phyloP scores from a whole-genome alignment of 2,113 vertebrate genomes.

The Phaetusa simplex region DNA sequence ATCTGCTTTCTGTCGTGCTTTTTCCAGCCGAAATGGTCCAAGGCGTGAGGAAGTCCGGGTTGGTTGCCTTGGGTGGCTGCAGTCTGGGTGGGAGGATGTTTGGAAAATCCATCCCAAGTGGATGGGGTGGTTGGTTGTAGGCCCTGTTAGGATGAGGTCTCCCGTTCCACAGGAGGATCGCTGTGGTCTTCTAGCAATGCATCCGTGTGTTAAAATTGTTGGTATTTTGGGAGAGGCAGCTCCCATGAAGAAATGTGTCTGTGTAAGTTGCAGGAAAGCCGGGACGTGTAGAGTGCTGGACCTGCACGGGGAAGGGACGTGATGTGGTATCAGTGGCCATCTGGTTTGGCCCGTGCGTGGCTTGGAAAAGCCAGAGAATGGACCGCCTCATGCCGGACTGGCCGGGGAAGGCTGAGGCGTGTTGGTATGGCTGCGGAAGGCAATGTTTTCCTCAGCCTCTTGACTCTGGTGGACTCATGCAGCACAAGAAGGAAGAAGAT shows the following conservation, averaged over 20 bases:
- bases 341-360: rapidly evolving
- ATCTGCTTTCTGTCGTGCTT: not conserved
- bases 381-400: rapidly evolving
- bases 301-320: rapidly evolving
- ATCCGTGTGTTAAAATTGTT: not conserved
- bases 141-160: not conserved
- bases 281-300: not conserved
- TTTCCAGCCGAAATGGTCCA: not conserved
- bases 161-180: not conserved
- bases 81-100: not conserved
- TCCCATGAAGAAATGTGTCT: not conserved
- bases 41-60: rapidly evolving
- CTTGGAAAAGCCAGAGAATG: not conserved
- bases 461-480: not conserved
- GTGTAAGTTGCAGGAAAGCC: not conserved
- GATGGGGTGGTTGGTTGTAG: not conserved
- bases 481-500: not conserved
- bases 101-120: not conserved
- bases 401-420: not conserved
- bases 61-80: not conserved
- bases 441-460: not conserved
- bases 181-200: not conserved
- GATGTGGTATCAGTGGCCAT: rapidly evolving
- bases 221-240: not conserved
- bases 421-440: not conserved